A percentile compares a stretch with the other conserved stretches of the same genome.
Conservation (phyloP, 1,140 invertebrate species). For the Teleopsis dalmanni region DNA sequence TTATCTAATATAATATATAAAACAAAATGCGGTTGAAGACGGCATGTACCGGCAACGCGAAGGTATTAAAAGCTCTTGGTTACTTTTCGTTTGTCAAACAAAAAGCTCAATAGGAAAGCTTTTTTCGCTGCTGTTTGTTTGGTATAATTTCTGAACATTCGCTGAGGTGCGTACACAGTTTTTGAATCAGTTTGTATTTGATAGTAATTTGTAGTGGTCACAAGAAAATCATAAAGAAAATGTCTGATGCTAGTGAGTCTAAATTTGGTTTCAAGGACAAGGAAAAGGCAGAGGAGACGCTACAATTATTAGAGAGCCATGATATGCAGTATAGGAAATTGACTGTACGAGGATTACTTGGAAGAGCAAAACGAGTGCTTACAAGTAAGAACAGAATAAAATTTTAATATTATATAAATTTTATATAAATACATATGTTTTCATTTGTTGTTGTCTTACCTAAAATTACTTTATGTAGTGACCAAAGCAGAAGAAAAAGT, state of each 20-base stretch:
- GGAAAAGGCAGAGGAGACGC: slow-evolving; percentile 57
- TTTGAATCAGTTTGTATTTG: background rate
- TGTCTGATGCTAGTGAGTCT: slow-evolving; percentile 46
- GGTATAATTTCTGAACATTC: too few species aligned
- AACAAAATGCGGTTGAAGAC: background rate
- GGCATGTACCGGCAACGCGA: too few species aligned
- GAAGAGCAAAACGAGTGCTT: slow-evolving; percentile 56
- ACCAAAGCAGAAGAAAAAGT: slow-evolving; percentile 62
- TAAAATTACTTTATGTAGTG: slow-evolving; percentile 42
- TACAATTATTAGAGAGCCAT: slow-evolving; percentile 52
- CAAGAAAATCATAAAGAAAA: slow-evolving; percentile 11
- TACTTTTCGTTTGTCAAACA: too few species aligned
- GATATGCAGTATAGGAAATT: slow-evolving; percentile 57
- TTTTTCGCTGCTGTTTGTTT: too few species aligned
- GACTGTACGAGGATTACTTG: slow-evolving; percentile 56
- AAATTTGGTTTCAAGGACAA: slow-evolving; percentile 64
- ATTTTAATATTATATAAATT: background rate
- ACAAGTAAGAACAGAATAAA: slow-evolving; percentile 48
- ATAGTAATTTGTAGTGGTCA: too few species aligned
- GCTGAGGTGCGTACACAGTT: too few species aligned
- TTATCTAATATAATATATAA: slow-evolving; percentile 9
- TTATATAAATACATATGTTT: background rate
- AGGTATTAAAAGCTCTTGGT: background rate
- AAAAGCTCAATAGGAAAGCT: too few species aligned
- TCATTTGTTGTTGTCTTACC: background rate